phyloP scores from a whole-genome alignment of 2,888 invertebrate species.

The Amblyteles armatorius region DNA sequence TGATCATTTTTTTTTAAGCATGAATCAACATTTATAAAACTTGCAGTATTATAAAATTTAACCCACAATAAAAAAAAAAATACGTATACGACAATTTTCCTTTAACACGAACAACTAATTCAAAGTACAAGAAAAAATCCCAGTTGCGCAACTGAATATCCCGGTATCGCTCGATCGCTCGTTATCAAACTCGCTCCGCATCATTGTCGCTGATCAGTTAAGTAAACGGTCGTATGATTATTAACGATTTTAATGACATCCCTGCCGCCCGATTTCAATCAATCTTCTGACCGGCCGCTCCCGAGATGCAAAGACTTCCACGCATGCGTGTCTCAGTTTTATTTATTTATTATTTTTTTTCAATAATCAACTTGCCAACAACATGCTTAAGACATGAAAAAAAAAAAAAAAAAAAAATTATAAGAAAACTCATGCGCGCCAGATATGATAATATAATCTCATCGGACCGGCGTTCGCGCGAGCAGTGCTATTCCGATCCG shows the following conservation, averaged over 20 bases:
- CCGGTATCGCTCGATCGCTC: conserved; percentile 23
- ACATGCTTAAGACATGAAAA: background rate
- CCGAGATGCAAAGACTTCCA: conserved; percentile 16
- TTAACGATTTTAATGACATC: conserved; percentile 61
- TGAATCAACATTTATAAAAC: no score
- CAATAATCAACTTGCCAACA: conserved; percentile 10
- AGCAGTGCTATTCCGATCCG: conserved; percentile 45
- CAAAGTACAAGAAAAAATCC: background rate
- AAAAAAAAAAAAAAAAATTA: conserved; percentile 5
- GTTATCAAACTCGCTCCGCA: conserved; percentile 9
- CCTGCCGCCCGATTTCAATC: conserved; percentile 47
- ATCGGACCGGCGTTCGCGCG: conserved; percentile 46
- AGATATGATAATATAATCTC: conserved; percentile 58
- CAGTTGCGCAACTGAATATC: conserved; percentile 14
- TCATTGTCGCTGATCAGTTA: conserved; percentile 40
- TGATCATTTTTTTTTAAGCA: no score
- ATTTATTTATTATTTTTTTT: conserved; percentile 5
- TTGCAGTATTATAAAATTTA: no score
- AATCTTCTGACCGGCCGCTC: conserved; percentile 44
- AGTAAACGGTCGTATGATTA: conserved; percentile 45
- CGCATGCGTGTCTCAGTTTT: background rate
- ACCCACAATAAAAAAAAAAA: background rate
- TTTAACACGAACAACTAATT: background rate
- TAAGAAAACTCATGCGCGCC: background rate
- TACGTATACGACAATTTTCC: background rate